A percentile compares a stretch with the other conserved stretches of the same genome.
These are phyloP conservation scores for Ciona savignyi DNA, from an alignment of 23 tunicate species.

Conservation along the genomic window DNA sequence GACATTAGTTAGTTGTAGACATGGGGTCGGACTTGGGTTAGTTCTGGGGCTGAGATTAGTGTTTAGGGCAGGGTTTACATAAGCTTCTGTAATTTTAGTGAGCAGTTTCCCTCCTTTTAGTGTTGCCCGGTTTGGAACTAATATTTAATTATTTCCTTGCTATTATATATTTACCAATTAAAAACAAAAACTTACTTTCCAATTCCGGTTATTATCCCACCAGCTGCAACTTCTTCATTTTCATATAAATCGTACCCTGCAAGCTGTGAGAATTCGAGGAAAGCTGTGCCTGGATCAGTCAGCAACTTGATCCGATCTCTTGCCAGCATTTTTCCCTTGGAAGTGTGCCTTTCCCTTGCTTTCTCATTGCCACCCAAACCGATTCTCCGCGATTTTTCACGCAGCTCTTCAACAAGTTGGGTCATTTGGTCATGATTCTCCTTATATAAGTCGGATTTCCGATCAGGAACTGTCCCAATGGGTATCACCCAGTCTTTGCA, in stretches of 20 bases:
- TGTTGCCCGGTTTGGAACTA: too few relatives aligned
- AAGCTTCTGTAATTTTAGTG: too few relatives aligned
- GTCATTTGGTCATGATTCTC: constrained; percentile 59
- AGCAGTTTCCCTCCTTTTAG: too few relatives aligned
- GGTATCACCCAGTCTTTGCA: constrained; percentile 24
- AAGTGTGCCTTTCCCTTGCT: constrained; percentile 63
- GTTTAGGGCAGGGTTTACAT: too few relatives aligned
- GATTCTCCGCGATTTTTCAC: constrained; percentile 25
- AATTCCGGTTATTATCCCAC: constrained; percentile 90
- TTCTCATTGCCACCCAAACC: constrained; percentile 73
- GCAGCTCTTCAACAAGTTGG: constrained; percentile 50
- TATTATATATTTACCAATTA: too few relatives aligned
- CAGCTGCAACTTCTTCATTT: constrained; percentile 88
- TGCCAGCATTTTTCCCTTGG: constrained; percentile 82
- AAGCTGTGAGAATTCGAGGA: constrained; percentile 85
- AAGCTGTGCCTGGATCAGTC: constrained; percentile 83
- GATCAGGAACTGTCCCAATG: constrained; percentile 45
- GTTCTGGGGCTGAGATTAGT: too few relatives aligned
- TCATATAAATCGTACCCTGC: constrained; percentile 93
- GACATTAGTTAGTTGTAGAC: too few relatives aligned
- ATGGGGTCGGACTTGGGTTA: too few relatives aligned
- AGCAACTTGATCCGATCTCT: constrained; percentile 77
- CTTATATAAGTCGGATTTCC: constrained; percentile 39
- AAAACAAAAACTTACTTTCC: constrained; percentile 68
- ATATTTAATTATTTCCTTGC: too few relatives aligned